A percentile compares a stretch with the other conserved stretches of the same genome.
Conservation (phyloP, 2,888 invertebrate genomes). For the Dysmachus trigonus region DNA sequence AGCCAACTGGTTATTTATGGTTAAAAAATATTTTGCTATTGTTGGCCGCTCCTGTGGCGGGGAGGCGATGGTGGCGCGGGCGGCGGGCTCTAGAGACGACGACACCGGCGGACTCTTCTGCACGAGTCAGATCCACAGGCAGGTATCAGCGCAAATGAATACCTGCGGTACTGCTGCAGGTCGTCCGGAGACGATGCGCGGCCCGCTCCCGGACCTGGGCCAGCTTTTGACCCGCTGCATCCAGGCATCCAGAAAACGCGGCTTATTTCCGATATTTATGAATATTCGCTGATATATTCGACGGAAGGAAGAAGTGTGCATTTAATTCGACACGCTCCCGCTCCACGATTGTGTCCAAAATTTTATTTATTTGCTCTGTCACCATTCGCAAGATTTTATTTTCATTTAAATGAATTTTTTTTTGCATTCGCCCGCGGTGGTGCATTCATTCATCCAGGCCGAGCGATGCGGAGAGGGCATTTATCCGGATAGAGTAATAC, state of each 20-base stretch:
- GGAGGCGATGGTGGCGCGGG: background rate
- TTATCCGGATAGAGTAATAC: background rate
- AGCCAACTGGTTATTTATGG: conserved; percentile 28
- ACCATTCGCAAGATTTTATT: conserved; percentile 23
- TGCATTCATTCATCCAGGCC: background rate
- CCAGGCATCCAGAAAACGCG: background rate
- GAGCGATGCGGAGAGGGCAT: background rate
- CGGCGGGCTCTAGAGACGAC: too few relatives aligned
- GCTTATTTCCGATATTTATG: conserved; percentile 35
- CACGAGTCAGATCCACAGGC: background rate
- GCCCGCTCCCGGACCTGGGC: background rate
- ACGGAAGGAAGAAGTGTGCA: conserved; percentile 20
- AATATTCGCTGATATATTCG: conserved; percentile 27
- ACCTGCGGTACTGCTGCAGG: background rate
- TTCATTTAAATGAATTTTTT: conserved; percentile 29
- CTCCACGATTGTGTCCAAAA: background rate
- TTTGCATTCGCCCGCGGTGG: background rate
- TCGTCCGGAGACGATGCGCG: background rate
- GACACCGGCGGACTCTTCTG: background rate
- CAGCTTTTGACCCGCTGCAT: background rate
- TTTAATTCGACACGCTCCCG: conserved; percentile 2
- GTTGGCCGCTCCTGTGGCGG: background rate
- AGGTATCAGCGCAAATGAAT: conserved; percentile 20
- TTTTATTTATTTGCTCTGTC: conserved; percentile 23
- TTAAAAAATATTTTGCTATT: conserved; percentile 36